Evolutionary conservation across 2,888 invertebrate species (phyloP).

Genomic region (Antitype chi): DNA sequence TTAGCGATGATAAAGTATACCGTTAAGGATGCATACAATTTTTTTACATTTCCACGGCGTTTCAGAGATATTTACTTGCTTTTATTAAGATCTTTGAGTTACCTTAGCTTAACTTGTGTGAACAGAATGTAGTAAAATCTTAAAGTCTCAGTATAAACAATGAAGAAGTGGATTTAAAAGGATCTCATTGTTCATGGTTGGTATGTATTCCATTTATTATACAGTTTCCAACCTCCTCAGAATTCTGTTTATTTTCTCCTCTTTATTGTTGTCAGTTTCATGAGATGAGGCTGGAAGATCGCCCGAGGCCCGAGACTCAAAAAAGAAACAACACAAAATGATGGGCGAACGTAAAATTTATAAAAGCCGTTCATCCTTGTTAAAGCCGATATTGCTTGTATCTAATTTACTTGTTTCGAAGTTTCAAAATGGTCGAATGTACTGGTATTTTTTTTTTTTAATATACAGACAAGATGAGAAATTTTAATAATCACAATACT

Average conservation of each 20-base stretch:
- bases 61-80: not conserved
- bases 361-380: constrained; percentile 46
- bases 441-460: not conserved
- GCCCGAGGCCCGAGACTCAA: constrained; percentile 35
- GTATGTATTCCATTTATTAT: constrained; percentile 6
- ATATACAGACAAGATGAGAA: not conserved
- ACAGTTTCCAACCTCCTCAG: constrained; percentile 13
- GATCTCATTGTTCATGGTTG: constrained; percentile 10
- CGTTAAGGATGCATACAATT: too few species aligned
- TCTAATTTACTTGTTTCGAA: not conserved
- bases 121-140: not conserved
- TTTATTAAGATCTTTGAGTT: not conserved
- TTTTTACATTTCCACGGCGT: not conserved
- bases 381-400: constrained; percentile 36
- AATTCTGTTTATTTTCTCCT: constrained; percentile 22
- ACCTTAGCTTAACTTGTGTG: not conserved
- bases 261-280: constrained; percentile 37
- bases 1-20: constrained; percentile 12
- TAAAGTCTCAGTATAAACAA: constrained; percentile 7
- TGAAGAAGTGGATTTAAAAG: not conserved
- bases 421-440: not conserved
- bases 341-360: constrained; percentile 25
- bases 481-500: not conserved
- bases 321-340: constrained; percentile 40
- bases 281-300: constrained; percentile 43